Base-by-base conservation (phyloP, 2,888 invertebrate species). In the Lathronympha strigana region DNA sequence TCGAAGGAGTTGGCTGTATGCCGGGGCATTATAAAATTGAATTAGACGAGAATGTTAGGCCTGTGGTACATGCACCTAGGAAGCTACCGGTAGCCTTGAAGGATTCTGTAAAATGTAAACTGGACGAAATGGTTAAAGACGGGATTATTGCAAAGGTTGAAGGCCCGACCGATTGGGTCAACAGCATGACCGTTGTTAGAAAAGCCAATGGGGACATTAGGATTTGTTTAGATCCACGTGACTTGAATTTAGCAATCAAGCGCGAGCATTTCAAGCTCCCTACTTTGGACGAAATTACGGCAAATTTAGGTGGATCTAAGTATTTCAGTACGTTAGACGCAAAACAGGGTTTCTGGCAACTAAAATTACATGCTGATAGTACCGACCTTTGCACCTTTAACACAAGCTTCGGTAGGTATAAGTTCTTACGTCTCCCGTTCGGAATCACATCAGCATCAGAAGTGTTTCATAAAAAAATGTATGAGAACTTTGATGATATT, bases 221-320 rank as follows among this genome's bases (percentile, higher is more conserved):
- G 11, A 40, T 55, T 9, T 70, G 70, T 43, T 45, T 70, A 17
- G 70, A 70, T 45, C 68, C 70, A 4, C 61, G 57, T n/a, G 66
- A 66, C 15, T 49, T 68, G 17, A 70, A 68, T 40, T 58, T 63
- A 51, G 68, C 66, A 13, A 54, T 70, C 1, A 68, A 64, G 43
- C 58, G 70, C 31, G 67, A 67, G 13, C 67, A 71, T 50, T 67
- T 57, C 36, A 63, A 66, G 28, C 61, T 67, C 19, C 67, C 66
- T 36, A n/a, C n/a, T n/a, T n/a, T n/a, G n/a, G n/a, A n/a, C n/a
- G n/a, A n/a, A n/a, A n/a, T n/a, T n/a, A n/a, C 66, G 0, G 62
- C 63, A 11, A 63, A 68, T 43, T 53, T 70, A 36, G 51, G 57
- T 25, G 64, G 63, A 19, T 64, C 68, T 1, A 67, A 64, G 47